Base-by-base conservation (phyloP, 2,888 invertebrate species). In the Vandiemenella viatica region DNA sequence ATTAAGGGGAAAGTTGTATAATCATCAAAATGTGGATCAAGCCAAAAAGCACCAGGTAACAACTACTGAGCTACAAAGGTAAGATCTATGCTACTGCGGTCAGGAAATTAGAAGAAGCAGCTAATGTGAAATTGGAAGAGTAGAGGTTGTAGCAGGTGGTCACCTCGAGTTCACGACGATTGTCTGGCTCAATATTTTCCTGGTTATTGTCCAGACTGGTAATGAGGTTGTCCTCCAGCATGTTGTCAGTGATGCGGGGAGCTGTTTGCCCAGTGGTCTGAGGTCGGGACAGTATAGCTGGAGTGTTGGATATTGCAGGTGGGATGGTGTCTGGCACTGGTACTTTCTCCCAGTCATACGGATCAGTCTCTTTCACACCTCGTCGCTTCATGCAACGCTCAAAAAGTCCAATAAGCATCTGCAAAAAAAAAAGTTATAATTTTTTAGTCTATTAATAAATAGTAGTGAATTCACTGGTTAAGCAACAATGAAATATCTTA, bases 361-460 rank as follows among this genome's bases (percentile, higher is more conserved):
- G 89, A 69, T 96, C 96, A 0, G 79, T 74, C 55, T 91, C 86
- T 57, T 86, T 80, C 8, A 96, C 89, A 19, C 90, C 90, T 15
- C 93, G 76, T 1, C 93, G 74, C 65, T 91, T 89, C 83, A 95
- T 92, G 69, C 95, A 93, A 20, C 92, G 72, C 66, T 92, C 92
- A 59, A 92, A 83, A 48, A 92, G 68, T 5, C 85, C 79, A 45
- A 83, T 80, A 58, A 97, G 71, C 84, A 93, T 87, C 67, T 79
- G 56, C 2, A 62, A 60, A 41, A 51, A 44, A 50, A 10, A 26
- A 45, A 45, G 2, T 3, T 13, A 13, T 3, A 3, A 32, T n/a
- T n/a, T n/a, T n/a, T n/a, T n/a, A n/a, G n/a, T n/a, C n/a, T n/a
- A n/a, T n/a, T n/a, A n/a, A n/a, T n/a, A n/a, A n/a, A n/a, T n/a